These are phyloP conservation scores for Melanostoma scalare DNA, from an alignment of 2,888 invertebrate genomes.

Conservation along the genomic window DNA sequence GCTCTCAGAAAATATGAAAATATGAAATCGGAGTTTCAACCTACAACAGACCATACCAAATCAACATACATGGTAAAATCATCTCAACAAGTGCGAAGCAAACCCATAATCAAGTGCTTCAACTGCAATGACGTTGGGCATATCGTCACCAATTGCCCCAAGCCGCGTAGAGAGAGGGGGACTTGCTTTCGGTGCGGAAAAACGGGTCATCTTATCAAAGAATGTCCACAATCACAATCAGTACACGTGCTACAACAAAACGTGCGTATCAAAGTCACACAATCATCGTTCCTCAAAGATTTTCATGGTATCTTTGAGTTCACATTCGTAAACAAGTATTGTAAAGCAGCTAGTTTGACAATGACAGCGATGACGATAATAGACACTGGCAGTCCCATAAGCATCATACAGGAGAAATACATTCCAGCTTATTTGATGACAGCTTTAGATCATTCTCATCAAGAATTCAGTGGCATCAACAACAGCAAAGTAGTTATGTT, in stretches of 20 bases:
- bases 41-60: not conserved
- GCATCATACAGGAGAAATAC: conserved; percentile 30
- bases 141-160: conserved; percentile 21
- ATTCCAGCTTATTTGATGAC: conserved; percentile 32
- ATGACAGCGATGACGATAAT: conserved; percentile 38
- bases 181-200: conserved; percentile 30
- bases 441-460: conserved; percentile 7
- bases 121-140: conserved; percentile 35
- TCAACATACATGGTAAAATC: not conserved
- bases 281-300: conserved; percentile 6
- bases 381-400: conserved; percentile 38
- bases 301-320: conserved; percentile 15
- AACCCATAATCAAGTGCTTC: conserved; percentile 8
- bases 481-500: conserved; percentile 20
- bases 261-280: not conserved
- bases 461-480: conserved; percentile 28
- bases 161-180: conserved; percentile 26
- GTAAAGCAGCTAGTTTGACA: not conserved
- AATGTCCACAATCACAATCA: conserved; percentile 11
- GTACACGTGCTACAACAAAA: not conserved
- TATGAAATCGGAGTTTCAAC: conserved; percentile 5
- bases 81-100: not conserved
- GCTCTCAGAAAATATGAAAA: conserved; percentile 16
- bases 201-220: conserved; percentile 2
- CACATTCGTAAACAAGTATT: not conserved